Evolutionary conservation across 2,113 vertebrate species (phyloP).

Genomic region (Lamprologus speciosus): DNA sequence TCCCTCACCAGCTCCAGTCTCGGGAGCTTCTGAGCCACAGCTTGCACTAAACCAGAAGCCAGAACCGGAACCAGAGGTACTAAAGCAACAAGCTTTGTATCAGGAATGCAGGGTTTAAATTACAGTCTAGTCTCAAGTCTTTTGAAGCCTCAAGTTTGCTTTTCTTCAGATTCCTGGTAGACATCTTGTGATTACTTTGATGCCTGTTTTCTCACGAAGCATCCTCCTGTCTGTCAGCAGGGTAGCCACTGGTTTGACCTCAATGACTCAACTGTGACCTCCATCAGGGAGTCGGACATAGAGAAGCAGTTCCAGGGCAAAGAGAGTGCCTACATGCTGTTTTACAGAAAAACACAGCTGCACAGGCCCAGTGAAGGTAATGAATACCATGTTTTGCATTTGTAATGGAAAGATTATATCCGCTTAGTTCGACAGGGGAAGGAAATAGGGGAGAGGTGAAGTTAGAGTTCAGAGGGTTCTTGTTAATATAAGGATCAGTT

Average conservation of each 20-base stretch:
- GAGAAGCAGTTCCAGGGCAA: conserved; percentile 94
- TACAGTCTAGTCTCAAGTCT: background rate
- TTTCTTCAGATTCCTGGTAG: background rate
- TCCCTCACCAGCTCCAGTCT: background rate
- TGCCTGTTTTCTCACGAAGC: background rate
- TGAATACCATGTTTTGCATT: background rate
- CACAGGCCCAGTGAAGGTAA: conserved; percentile 84
- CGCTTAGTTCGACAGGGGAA: background rate
- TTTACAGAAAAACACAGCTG: conserved; percentile 85
- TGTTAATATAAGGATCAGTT: background rate
- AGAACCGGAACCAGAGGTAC: conserved; percentile 31
- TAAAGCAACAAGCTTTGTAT: background rate
- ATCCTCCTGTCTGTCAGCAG: conserved; percentile 34
- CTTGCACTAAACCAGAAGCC: background rate
- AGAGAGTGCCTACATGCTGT: conserved; percentile 98
- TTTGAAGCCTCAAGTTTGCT: background rate
- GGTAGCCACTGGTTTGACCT: conserved; percentile 90
- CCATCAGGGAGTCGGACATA: conserved; percentile 83
- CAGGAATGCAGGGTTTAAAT: background rate
- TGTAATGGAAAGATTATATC: background rate
- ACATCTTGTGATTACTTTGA: background rate
- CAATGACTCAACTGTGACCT: conserved; percentile 85
- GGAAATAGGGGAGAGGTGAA: background rate
- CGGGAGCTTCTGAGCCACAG: background rate
- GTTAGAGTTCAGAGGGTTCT: background rate